Conservation (phyloP, 2,113 vertebrate genomes). For the Halcyon senegalensis region DNA sequence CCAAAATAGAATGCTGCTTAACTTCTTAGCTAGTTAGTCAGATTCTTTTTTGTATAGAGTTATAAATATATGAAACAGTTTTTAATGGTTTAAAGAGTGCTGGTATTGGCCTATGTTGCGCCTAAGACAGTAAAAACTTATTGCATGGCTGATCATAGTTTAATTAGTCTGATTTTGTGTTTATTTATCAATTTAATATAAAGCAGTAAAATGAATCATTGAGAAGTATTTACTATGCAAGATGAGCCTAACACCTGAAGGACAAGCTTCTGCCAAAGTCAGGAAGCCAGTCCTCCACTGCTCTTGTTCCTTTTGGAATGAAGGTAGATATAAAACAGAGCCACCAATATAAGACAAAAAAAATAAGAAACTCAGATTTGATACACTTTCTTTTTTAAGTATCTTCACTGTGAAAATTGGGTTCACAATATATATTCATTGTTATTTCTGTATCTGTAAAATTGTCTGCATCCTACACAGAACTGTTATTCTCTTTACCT, state of each 20-base stretch:
- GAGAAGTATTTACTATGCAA: background rate
- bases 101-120: background rate
- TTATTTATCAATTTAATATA: background rate
- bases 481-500: background rate
- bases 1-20: background rate
- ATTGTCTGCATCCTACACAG: background rate
- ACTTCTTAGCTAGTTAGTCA: background rate
- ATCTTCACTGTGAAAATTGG: background rate
- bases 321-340: background rate
- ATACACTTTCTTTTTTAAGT: background rate
- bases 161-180: background rate
- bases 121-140: background rate
- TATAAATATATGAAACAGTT: background rate
- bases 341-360: background rate
- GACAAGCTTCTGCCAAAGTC: background rate
- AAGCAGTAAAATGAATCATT: background rate
- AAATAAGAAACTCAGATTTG: background rate
- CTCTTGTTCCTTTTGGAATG: background rate
- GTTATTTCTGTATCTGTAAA: background rate
- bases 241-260: background rate
- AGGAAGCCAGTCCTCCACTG: background rate
- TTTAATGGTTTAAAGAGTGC: background rate
- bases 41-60: background rate
- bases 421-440: background rate
- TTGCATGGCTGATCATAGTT: background rate